Percentiles rank a stretch among this genome's conserved stretches.
phyloP scores from a whole-genome alignment of 2,113 vertebrate species.

The Electrona antarctica region DNA sequence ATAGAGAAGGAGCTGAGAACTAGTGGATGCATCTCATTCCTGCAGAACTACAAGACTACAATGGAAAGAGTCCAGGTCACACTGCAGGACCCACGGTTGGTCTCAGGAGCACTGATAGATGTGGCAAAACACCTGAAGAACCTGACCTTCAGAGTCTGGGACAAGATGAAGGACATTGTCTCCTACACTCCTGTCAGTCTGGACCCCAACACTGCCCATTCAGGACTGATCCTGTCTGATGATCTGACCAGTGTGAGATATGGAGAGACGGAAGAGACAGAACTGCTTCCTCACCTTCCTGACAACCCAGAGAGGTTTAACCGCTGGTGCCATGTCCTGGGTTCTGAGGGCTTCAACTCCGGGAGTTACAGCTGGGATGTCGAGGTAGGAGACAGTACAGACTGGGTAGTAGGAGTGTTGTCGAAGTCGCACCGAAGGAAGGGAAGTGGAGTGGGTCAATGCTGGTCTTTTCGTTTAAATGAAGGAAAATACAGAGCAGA shows the following conservation, averaged over 20 bases:
- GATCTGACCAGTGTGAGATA: conserved; percentile 10
- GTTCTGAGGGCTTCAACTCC: background rate
- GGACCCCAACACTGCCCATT: conserved; percentile 27
- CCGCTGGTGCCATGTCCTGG: conserved; percentile 15
- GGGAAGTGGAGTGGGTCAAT: conserved; percentile 14
- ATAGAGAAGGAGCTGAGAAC: conserved; percentile 17
- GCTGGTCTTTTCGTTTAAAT: conserved; percentile 31
- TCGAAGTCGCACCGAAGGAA: conserved; percentile 18
- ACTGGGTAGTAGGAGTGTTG: conserved; percentile 37
- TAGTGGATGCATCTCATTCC: conserved; percentile 8
- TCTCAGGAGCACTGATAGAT: too few species aligned
- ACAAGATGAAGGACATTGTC: too few species aligned
- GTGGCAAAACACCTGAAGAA: too few species aligned
- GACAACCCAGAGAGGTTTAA: conserved; percentile 24
- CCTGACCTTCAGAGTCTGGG: too few species aligned
- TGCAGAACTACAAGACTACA: background rate
- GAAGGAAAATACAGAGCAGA: conserved; percentile 9
- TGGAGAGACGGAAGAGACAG: background rate
- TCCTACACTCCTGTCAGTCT: conserved; percentile 24
- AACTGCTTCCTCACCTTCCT: background rate
- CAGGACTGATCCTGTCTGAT: conserved; percentile 14
- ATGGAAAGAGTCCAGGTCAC: background rate
- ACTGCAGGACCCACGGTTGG: background rate
- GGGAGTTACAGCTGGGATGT: conserved; percentile 45
- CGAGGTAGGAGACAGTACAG: conserved; percentile 20